Base-by-base conservation (phyloP, 1,140 invertebrate genomes). In the Brachionus plicatilis region DNA sequence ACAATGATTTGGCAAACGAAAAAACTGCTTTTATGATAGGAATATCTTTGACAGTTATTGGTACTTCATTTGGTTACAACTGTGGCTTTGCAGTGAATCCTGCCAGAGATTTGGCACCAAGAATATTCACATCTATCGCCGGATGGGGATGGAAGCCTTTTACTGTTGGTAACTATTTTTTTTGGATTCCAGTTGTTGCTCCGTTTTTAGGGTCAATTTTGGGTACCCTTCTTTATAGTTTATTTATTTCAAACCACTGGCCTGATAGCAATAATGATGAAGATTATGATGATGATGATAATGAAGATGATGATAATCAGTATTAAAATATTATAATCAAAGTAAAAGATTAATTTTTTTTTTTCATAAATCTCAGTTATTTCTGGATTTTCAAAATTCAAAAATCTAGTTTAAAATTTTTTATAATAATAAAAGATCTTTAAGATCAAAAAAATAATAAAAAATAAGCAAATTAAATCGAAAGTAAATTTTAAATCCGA, bases 41-140 rank as follows among this genome's bases (percentile, higher is more conserved):
- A 14, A n/a, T 85, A 37, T 17, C 33, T 29, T 24, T 85, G 33
- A 79, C 65, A 33, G 89, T 87, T 20, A 91, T 93, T 80, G 91
- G 91, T 24, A 88, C 92, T 86, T 88, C 91, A 14, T 92, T 92
- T 86, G 88, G 87, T 14, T 85, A 88, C 37, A 93, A 93, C 87
- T 92, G 91, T 86, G 92, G 92, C 24, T 92, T 91, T 84, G 91
- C 92, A 2, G 89, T 93, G 68, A 93, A 93, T 88, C 92, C 92
- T 37, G 93, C 92, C 8, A 86, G 92, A 70, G 92, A 93, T 87
- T 88, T 93, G 2, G 90, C 90, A 0, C 93, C 92, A 3, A 87
- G 92, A 65, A 85, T 92, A 8, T 92, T 93, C 86, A 91, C 91
- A 0, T 85, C 89, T 1, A 86, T 92, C 3, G 90, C 90, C 70